Conservation (phyloP, 2,113 vertebrate species). For the Chrysochloris asiatica region DNA sequence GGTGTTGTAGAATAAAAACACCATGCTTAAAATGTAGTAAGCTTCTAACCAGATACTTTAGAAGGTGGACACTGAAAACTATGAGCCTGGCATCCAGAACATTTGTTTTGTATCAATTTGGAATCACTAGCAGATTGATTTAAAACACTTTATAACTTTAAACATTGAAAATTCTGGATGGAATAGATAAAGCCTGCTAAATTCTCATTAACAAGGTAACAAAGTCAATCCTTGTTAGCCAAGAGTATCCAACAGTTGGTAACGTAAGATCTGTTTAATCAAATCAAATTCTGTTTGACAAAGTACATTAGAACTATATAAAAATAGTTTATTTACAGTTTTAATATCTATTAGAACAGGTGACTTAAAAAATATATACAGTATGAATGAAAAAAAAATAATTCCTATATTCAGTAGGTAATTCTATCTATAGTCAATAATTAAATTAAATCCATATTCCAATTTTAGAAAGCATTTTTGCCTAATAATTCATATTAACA, state of each 20-base stretch:
- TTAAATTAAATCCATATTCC: slow-evolving; percentile 55
- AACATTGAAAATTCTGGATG: slow-evolving; percentile 13
- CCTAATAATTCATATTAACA: slow-evolving; percentile 5
- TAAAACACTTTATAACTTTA: slow-evolving; percentile 22
- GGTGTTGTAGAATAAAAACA: not conserved
- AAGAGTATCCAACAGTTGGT: not conserved
- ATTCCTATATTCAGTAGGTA: slow-evolving; percentile 19
- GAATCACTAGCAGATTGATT: not conserved
- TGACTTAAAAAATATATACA: slow-evolving; percentile 62
- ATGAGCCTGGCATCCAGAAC: not conserved
- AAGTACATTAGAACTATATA: slow-evolving; percentile 54
- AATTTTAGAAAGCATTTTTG: slow-evolving; percentile 44
- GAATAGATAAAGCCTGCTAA: not conserved
- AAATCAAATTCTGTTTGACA: slow-evolving; percentile 44
- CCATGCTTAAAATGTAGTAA: not conserved
- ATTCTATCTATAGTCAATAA: slow-evolving; percentile 55
- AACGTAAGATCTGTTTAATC: slow-evolving; percentile 2
- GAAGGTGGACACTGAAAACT: not conserved
- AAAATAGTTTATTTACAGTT: slow-evolving; percentile 52
- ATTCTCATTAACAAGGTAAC: not conserved
- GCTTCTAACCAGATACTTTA: not conserved
- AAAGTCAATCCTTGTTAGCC: not conserved
- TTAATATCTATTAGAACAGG: slow-evolving; percentile 48
- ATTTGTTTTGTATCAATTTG: not conserved
- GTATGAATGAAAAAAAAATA: slow-evolving; percentile 62